These are phyloP conservation scores for Esox niger DNA, from an alignment of 2,113 vertebrate genomes.

Conservation along the genomic window DNA sequence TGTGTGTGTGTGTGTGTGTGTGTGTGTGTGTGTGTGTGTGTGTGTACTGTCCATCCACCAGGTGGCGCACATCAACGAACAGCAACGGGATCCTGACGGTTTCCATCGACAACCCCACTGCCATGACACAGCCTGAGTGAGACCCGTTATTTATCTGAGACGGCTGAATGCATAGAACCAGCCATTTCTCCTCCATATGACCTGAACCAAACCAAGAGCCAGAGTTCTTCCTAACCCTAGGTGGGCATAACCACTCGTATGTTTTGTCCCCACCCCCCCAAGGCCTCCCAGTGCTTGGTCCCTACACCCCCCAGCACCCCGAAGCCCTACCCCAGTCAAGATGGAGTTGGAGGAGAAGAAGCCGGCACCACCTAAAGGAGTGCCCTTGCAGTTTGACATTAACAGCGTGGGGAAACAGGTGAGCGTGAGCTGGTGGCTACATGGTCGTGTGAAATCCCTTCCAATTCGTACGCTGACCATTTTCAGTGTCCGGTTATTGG, in stretches of 20 bases:
- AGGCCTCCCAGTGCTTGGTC: constrained; percentile 86
- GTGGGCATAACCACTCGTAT: no score
- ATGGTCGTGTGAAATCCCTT: no score
- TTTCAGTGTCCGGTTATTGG: no score
- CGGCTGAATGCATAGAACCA: background rate
- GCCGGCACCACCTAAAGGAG: constrained; percentile 84
- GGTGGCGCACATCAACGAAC: constrained; percentile 85
- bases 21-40: no score
- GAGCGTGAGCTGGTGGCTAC: no score
- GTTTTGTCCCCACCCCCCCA: constrained; percentile 2
- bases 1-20: no score
- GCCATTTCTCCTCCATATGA: no score
- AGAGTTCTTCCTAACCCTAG: background rate
- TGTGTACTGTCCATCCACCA: constrained; percentile 67
- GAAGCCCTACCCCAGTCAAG: constrained; percentile 73
- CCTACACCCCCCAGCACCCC: constrained; percentile 74
- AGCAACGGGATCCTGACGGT: constrained; percentile 88
- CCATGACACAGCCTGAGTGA: constrained; percentile 85
- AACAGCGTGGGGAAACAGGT: constrained; percentile 96
- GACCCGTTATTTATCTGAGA: constrained; percentile 28
- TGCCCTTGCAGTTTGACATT: constrained; percentile 92
- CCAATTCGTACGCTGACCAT: no score
- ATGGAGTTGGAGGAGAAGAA: constrained; percentile 80
- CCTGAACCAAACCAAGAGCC: no score
- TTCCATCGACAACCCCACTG: constrained; percentile 94